Percentiles rank a stretch among this genome's conserved stretches.
Evolutionary conservation across 2,113 vertebrate genomes (phyloP).

Genomic region (Procavia capensis): DNA sequence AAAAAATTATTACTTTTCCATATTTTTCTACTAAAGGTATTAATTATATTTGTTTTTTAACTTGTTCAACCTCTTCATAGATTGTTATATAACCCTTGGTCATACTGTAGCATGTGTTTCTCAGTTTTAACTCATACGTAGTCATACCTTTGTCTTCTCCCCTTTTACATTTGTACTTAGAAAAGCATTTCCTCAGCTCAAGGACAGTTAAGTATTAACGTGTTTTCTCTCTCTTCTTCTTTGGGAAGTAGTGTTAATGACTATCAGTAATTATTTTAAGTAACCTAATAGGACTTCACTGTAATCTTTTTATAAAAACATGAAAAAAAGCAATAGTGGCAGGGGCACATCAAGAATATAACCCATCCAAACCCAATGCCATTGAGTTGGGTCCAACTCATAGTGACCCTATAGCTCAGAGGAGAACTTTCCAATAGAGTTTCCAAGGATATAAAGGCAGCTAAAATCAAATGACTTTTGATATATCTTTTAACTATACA

Average conservation of each 20-base stretch:
- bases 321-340: background rate
- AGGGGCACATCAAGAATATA: background rate
- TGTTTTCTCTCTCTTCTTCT: background rate
- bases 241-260: background rate
- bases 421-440: too few species aligned
- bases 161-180: background rate
- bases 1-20: constrained; percentile 6
- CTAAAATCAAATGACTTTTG: constrained; percentile 27
- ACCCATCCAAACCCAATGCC: too few species aligned
- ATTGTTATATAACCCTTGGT: background rate
- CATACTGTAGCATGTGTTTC: background rate
- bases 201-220: background rate
- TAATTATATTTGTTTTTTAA: background rate
- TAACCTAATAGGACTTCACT: background rate
- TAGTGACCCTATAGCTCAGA: too few species aligned
- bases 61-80: background rate
- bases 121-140: constrained; percentile 24
- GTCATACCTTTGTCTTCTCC: background rate
- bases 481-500: constrained; percentile 20
- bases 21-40: background rate
- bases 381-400: too few species aligned
- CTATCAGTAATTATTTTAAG: constrained; percentile 38
- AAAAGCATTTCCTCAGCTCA: background rate
- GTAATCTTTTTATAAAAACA: constrained; percentile 38
- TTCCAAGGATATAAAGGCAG: too few species aligned